phyloP scores from a whole-genome alignment of 2,888 invertebrate genomes.

The Dicyrtoma fusca region DNA sequence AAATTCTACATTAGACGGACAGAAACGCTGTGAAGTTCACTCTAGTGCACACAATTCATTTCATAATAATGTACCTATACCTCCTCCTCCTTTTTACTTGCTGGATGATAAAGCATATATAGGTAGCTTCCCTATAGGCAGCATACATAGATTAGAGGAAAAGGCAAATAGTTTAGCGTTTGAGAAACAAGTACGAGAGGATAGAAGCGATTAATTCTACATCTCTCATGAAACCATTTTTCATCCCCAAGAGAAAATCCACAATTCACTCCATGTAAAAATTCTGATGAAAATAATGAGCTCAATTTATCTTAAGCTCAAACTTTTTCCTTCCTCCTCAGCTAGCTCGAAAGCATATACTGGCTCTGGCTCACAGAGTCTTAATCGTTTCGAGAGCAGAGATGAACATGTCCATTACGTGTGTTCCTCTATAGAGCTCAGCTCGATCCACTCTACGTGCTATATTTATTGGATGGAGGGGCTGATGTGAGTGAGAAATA shows the following conservation, averaged over 20 bases:
- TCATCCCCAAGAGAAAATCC: conserved; percentile 5
- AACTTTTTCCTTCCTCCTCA: not conserved
- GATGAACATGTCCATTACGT: no score
- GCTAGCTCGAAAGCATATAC: not conserved
- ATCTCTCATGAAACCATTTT: conserved; percentile 23
- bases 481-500: no score
- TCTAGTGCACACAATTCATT: no score
- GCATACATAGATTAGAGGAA: no score
- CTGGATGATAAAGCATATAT: not conserved
- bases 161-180: not conserved
- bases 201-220: conserved; percentile 13
- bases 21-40: no score
- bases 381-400: no score
- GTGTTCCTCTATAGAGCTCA: no score
- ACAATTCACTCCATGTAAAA: conserved; percentile 12
- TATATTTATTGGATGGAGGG: no score
- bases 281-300: conserved; percentile 25
- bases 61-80: not conserved
- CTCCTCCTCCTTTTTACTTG: not conserved
- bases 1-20: no score
- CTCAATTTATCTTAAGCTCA: conserved; percentile 14
- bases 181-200: not conserved
- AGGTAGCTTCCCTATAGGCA: not conserved
- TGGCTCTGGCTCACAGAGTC: no score
- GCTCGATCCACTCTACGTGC: no score